Evolutionary conservation across 2,113 vertebrate genomes (phyloP).

Genomic region (Brevimyrus niger): DNA sequence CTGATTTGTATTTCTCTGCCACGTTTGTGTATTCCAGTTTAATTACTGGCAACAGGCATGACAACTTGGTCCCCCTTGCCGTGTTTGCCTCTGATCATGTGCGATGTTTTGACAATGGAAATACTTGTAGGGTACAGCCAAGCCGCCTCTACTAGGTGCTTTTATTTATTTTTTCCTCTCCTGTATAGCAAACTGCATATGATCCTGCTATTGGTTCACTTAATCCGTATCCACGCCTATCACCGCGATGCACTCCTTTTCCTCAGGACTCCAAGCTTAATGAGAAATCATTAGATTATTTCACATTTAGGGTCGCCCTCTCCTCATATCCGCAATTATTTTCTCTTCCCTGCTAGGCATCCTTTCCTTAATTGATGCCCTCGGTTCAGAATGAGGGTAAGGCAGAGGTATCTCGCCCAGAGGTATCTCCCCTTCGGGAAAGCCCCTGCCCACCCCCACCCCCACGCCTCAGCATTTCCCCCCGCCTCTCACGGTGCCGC

Average conservation of each 20-base stretch:
- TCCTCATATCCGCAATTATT: constrained; percentile 40
- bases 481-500: constrained; percentile 34
- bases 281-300: constrained; percentile 43
- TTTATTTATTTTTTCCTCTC: not conserved
- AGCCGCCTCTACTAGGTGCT: not conserved
- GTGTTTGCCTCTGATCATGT: not conserved
- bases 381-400: constrained; percentile 29
- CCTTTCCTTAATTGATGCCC: constrained; percentile 44
- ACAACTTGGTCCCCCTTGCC: not conserved
- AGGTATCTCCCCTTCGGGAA: constrained; percentile 24
- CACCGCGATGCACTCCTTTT: constrained; percentile 32
- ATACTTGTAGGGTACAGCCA: not conserved
- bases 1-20: not conserved
- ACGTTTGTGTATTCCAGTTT: not conserved
- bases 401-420: constrained; percentile 15
- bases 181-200: constrained; percentile 17
- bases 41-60: not conserved
- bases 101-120: not conserved
- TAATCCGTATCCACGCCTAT: constrained; percentile 47
- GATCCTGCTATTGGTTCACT: constrained; percentile 43
- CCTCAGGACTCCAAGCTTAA: constrained; percentile 31
- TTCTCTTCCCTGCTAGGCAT: constrained; percentile 42
- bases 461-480: not conserved
- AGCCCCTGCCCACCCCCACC: not conserved
- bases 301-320: constrained; percentile 39